Evolutionary conservation across 2,113 vertebrate species (phyloP).

Genomic region (Saccopteryx leptura): DNA sequence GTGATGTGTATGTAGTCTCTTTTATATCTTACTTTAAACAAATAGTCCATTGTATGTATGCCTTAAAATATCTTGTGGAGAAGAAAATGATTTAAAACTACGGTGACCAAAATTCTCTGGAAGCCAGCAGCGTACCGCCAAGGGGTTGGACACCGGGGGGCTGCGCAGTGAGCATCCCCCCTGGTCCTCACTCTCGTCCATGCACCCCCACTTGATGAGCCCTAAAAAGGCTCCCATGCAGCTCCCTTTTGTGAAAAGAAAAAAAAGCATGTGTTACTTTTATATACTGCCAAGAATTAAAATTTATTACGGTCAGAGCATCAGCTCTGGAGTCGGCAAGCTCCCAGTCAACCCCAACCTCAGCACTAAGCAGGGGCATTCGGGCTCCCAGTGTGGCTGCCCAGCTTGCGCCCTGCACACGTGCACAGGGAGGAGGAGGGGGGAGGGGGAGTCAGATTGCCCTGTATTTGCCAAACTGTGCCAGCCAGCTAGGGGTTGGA

Average conservation of each 20-base stretch:
- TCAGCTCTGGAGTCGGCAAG: not conserved
- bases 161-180: not conserved
- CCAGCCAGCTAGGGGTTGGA: not conserved
- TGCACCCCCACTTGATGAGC: fast-evolving
- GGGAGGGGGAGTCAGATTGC: not conserved
- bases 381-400: not conserved
- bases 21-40: not conserved
- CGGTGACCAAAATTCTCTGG: not conserved
- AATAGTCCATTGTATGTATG: not conserved
- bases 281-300: not conserved
- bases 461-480: not conserved
- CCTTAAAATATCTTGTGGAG: not conserved
- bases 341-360: not conserved
- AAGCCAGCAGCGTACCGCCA: not conserved
- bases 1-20: not conserved
- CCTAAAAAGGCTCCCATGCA: not conserved
- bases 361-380: fast-evolving
- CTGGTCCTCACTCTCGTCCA: not conserved
- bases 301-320: not conserved
- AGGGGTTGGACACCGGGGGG: not conserved
- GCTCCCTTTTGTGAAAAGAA: not conserved
- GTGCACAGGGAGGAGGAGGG: no score
- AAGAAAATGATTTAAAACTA: not conserved
- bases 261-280: not conserved
- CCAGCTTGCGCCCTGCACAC: not conserved